Evolutionary conservation across 2,797 vertebrate species (phyloP).

Genomic region (Pseudotriccus pelzelni): DNA sequence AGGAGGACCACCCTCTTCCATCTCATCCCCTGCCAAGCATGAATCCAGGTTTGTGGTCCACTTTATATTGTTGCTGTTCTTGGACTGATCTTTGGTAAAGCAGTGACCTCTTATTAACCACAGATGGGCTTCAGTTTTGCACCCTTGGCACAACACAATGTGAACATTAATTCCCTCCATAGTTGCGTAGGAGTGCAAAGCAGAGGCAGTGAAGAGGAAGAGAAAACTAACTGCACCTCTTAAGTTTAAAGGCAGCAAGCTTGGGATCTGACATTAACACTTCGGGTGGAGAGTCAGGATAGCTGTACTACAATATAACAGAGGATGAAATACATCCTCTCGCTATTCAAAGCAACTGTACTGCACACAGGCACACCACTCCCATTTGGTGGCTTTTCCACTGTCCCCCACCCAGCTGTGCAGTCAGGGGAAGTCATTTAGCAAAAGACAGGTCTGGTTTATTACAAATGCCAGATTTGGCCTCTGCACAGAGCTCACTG

Average conservation of each 20-base stretch:
- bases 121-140: neutral
- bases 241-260: neutral
- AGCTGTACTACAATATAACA: neutral
- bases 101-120: no score
- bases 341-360: neutral
- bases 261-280: neutral
- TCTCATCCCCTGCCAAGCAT: constrained; percentile 17
- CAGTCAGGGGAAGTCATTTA: neutral
- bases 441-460: neutral
- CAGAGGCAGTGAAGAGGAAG: neutral
- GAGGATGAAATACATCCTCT: neutral
- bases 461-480: neutral
- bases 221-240: neutral
- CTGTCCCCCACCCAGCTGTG: neutral
- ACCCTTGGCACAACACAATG: neutral
- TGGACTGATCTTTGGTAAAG: neutral
- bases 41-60: constrained; percentile 54
- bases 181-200: neutral
- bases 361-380: neutral
- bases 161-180: neutral
- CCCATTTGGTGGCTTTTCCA: neutral
- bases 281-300: neutral
- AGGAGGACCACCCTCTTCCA: constrained; percentile 42
- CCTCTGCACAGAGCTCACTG: neutral
- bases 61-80: neutral